phyloP scores from a whole-genome alignment of 1,140 invertebrate genomes.

The Drosophila bocki region DNA sequence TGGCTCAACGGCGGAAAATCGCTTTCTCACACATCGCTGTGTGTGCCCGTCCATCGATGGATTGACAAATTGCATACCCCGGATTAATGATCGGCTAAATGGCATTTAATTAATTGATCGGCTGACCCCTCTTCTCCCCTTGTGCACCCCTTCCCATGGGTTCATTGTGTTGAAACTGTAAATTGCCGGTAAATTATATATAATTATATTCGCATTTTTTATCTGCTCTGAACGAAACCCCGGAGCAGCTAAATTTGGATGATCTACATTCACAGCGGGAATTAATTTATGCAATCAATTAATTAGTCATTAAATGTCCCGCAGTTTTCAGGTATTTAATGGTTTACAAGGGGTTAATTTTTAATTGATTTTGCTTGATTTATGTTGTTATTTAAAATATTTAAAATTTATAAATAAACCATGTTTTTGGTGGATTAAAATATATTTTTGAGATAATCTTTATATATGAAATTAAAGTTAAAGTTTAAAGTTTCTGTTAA shows the following conservation, averaged over 20 bases:
- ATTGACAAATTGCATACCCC: conserved; percentile 79
- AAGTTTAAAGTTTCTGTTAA: neutral
- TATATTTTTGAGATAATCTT: too few relatives aligned
- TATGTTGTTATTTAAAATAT: neutral
- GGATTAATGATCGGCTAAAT: conserved; percentile 78
- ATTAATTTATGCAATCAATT: conserved; percentile 49
- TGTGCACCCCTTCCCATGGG: neutral
- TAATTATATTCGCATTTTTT: conserved; percentile 80
- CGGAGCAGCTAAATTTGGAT: conserved; percentile 22
- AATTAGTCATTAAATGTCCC: conserved; percentile 35
- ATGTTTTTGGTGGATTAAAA: too few relatives aligned
- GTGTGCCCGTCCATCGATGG: conserved; percentile 23
- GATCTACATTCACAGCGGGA: conserved; percentile 46
- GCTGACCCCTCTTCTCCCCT: conserved; percentile 9
- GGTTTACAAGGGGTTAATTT: neutral
- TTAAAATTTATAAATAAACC: neutral
- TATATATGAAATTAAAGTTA: neutral
- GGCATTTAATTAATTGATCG: conserved; percentile 78
- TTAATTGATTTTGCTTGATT: neutral
- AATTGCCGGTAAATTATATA: conserved; percentile 64
- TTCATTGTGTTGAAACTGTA: conserved; percentile 63
- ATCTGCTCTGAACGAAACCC: conserved; percentile 8
- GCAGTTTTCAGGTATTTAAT: conserved; percentile 4
- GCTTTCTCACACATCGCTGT: conserved; percentile 75
- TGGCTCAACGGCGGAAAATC: conserved; percentile 61